phyloP scores from a whole-genome alignment of 2,797 vertebrate genomes.

The Garrulus glandarius region DNA sequence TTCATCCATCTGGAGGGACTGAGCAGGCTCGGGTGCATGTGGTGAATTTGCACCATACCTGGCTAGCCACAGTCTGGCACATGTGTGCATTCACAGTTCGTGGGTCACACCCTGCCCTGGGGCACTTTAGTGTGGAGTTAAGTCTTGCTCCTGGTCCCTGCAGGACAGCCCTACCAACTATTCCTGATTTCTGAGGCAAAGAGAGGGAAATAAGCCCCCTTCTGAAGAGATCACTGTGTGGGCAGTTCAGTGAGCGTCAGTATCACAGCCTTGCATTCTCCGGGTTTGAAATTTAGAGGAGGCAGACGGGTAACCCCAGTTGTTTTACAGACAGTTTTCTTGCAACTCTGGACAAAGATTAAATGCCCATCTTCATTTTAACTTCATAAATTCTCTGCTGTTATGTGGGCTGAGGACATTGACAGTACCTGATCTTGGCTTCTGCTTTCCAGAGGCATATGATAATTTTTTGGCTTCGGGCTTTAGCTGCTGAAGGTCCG shows the following conservation, averaged over 20 bases:
- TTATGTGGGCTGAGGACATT: not conserved
- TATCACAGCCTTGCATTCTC: not conserved
- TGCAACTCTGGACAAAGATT: not conserved
- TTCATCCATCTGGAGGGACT: not conserved
- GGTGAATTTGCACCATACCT: not conserved
- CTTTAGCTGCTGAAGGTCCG: not conserved
- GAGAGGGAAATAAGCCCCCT: not conserved
- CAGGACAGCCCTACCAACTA: not conserved
- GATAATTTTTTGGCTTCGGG: not conserved
- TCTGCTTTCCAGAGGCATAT: not conserved
- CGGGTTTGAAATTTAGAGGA: not conserved
- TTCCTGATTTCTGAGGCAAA: not conserved
- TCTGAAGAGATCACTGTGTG: not conserved
- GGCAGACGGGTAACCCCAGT: not conserved
- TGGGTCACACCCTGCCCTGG: not conserved
- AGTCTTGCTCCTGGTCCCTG: not conserved
- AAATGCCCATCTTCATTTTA: not conserved
- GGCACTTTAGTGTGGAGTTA: not conserved
- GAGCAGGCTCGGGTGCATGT: not conserved
- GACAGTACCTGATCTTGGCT: not conserved
- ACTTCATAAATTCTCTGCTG: not conserved
- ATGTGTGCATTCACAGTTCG: accelerated
- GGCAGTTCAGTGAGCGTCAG: accelerated
- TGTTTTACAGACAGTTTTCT: not conserved
- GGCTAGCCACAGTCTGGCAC: not conserved